Conservation (phyloP, 2,888 invertebrate genomes). For the Chymomyza amoena region DNA sequence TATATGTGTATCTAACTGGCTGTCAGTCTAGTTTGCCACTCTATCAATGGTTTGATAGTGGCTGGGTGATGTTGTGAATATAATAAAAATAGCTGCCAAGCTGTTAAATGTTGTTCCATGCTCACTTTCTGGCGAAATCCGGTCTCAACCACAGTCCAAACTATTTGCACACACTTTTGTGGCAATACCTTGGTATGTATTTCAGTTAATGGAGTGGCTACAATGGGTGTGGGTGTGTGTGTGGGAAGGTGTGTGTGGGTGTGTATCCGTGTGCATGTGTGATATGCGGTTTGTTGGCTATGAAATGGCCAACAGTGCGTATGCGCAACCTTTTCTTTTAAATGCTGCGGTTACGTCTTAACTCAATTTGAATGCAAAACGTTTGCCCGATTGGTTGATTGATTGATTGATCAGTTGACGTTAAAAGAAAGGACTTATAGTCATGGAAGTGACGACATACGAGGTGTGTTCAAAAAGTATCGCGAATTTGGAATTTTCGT, state of each 20-base stretch:
- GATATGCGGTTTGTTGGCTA: background rate
- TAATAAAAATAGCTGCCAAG: conserved; percentile 14
- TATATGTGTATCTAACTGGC: background rate
- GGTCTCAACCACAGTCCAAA: background rate
- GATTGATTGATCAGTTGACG: conserved; percentile 17
- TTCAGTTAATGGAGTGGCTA: background rate
- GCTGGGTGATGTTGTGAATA: background rate
- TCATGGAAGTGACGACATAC: too few species aligned
- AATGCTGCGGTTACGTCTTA: conserved; percentile 17
- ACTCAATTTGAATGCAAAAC: background rate
- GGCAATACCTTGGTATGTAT: background rate
- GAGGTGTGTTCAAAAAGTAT: too few species aligned
- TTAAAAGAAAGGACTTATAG: too few species aligned
- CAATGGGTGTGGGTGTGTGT: background rate
- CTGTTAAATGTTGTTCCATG: conserved; percentile 9
- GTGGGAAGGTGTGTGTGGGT: background rate
- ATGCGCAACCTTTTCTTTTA: conserved; percentile 24
- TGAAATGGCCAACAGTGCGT: background rate
- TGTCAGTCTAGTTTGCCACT: background rate
- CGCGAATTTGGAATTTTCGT: too few species aligned
- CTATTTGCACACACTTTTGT: background rate
- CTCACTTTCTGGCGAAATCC: background rate
- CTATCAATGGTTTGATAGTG: background rate
- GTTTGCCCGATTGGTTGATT: background rate
- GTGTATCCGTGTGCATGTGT: background rate